Conservation (phyloP, 2,797 vertebrate species). For the Pseudopleuronectes americanus region DNA sequence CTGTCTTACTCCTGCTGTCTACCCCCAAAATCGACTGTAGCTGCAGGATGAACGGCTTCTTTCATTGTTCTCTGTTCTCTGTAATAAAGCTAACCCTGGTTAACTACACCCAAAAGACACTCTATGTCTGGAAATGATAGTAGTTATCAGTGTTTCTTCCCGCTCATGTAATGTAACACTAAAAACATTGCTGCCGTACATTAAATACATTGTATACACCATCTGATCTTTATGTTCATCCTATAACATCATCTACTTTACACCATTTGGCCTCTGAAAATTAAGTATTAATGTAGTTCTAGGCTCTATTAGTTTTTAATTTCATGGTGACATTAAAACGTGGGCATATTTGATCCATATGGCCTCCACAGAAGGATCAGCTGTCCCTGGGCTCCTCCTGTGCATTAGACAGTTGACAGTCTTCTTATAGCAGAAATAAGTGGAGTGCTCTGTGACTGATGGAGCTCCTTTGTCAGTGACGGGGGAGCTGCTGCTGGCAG, state of each 20-base stretch:
- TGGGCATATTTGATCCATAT: conserved; percentile 54
- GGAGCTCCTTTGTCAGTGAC: conserved; percentile 80
- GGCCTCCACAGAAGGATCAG: conserved; percentile 48
- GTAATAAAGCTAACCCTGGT: conserved; percentile 29
- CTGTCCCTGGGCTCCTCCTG: conserved; percentile 67
- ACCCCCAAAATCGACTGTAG: conserved; percentile 52
- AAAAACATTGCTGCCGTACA: not conserved
- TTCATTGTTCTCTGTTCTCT: conserved; percentile 28
- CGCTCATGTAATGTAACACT: not conserved
- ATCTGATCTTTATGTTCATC: not conserved
- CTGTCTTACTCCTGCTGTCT: conserved; percentile 65
- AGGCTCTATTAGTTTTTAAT: conserved; percentile 21
- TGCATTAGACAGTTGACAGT: conserved; percentile 77
- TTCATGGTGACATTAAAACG: conserved; percentile 41
- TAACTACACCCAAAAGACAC: conserved; percentile 21
- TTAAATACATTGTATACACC: not conserved
- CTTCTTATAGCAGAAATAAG: conserved; percentile 76
- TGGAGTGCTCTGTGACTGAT: conserved; percentile 79
- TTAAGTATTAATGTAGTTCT: not conserved
- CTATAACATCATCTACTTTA: not conserved
- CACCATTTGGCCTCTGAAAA: not conserved
- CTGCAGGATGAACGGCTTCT: conserved; percentile 46
- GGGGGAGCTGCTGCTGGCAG: conserved; percentile 78
- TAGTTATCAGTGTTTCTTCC: not conserved
- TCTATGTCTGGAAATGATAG: conserved; percentile 3